phyloP scores from a whole-genome alignment of 1,140 invertebrate genomes.

The Meloidogyne exigua region DNA sequence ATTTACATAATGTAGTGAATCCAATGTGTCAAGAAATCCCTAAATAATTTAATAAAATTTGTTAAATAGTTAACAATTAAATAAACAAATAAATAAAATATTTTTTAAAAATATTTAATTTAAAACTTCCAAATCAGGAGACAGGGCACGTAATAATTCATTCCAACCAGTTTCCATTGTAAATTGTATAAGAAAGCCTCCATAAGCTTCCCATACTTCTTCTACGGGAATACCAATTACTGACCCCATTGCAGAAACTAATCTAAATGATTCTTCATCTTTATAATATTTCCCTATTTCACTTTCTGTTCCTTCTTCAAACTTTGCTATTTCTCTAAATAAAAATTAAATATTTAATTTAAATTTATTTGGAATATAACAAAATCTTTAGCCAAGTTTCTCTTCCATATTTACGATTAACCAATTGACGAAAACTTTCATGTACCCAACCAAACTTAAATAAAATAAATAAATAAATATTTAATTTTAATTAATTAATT shows the following conservation, averaged over 20 bases:
- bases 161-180: constrained; percentile 64
- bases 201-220: constrained; percentile 63
- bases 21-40: constrained; percentile 59
- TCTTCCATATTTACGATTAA: constrained; percentile 59
- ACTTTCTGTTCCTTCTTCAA: constrained; percentile 59
- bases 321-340: constrained; percentile 61
- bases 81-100: too few relatives aligned
- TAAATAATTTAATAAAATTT: constrained; percentile 23
- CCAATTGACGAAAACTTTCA: constrained; percentile 60
- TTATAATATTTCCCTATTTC: constrained; percentile 62
- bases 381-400: constrained; percentile 61
- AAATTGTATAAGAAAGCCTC: constrained; percentile 61
- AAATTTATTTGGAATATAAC: constrained; percentile 32
- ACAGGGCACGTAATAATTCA: constrained; percentile 59
- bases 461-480: too few relatives aligned
- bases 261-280: constrained; percentile 57
- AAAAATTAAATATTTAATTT: not conserved
- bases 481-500: too few relatives aligned
- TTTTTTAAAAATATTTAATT: too few relatives aligned
- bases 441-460: constrained; percentile 62
- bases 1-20: constrained; percentile 49
- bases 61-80: too few relatives aligned
- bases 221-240: constrained; percentile 62
- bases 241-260: constrained; percentile 56
- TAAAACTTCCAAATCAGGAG: constrained; percentile 55